Evolutionary conservation across 2,797 vertebrate genomes (phyloP), one percentile per base, ranked within the genome.

Genomic region (Eulemur rubriventer): DNA sequence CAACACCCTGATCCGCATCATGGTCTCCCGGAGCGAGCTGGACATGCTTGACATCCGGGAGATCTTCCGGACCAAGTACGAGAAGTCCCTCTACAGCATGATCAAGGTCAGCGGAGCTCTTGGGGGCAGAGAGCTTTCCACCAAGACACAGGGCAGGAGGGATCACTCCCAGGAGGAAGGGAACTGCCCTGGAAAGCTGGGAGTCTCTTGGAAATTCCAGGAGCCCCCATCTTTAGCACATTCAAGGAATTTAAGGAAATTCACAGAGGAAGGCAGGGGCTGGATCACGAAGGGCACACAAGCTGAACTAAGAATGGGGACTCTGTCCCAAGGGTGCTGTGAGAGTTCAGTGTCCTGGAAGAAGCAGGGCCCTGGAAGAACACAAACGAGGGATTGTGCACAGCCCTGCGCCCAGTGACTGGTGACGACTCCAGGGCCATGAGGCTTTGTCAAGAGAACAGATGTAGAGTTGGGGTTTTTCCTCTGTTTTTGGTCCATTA

Each of bases 31-130:
- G 73, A 99, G 99, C 1, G 99, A 99, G 98, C 98, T 99, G 0
- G 99, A 99, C 98, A 99, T 99, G 99, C 97, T 99, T 97, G 99
- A 99, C 97, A 99, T 99, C 83, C 98, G 99, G n/a, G 99, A 99
- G 98, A 99, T 99, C 97, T 99, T 99, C 98, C 99, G 99, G 95
- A 99, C 99, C 95, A 98, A 98, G 75, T 99, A 99, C 0, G 99
- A 99, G 78, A 99, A 99, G 97, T 99, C 99, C 0, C 99, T 99
- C 41, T 99, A 99, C 97, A 99, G 98, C 97, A 99, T 99, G 99
- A 99, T 99, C 80, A 99, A 99, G 99, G 99, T 99, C 24, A 97
- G 95, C 13, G 0, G 43, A 22, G 35, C 11, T 0, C 1, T 7
- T 0, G 0, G 61, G 28, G 17, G 12, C 24, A 16, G 14, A 59